A percentile compares a stretch with the other conserved stretches of the same genome.
These are phyloP conservation scores for Dilophus febrilis DNA, from an alignment of 2,888 invertebrate species.

Conservation along the genomic window DNA sequence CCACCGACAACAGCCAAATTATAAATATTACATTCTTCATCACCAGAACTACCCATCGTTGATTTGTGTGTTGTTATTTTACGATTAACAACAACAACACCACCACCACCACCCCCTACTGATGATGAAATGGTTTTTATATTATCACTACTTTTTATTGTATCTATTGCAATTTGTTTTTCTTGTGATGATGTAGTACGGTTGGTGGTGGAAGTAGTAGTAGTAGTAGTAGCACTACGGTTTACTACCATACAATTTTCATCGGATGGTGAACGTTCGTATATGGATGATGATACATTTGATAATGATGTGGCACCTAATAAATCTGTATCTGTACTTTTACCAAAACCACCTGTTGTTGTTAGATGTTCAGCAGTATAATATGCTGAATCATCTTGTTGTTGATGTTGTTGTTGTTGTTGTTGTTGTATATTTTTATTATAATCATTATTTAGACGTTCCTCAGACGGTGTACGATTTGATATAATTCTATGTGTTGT, in stretches of 20 bases:
- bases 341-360: conserved; percentile 7
- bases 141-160: conserved; percentile 1
- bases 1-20: conserved; percentile 4
- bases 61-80: too few relatives aligned
- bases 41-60: conserved; percentile 7
- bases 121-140: conserved; percentile 6
- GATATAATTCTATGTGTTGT: conserved; percentile 18
- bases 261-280: conserved; percentile 35
- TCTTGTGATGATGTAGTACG: conserved; percentile 15
- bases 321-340: too few relatives aligned
- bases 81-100: conserved; percentile 10
- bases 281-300: conserved; percentile 34
- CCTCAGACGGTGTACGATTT: conserved; percentile 37
- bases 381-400: conserved; percentile 38
- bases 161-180: background rate
- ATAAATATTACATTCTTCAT: background rate
- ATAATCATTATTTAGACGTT: conserved; percentile 16
- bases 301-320: conserved; percentile 19
- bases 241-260: conserved; percentile 28
- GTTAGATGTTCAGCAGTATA: conserved; percentile 33
- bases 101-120: conserved; percentile 10
- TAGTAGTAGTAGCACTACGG: conserved; percentile 21
- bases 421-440: too few relatives aligned
- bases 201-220: conserved; percentile 26
- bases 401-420: background rate